phyloP scores from a whole-genome alignment of 2,888 invertebrate species.

The Flabesymbios commensalis region DNA sequence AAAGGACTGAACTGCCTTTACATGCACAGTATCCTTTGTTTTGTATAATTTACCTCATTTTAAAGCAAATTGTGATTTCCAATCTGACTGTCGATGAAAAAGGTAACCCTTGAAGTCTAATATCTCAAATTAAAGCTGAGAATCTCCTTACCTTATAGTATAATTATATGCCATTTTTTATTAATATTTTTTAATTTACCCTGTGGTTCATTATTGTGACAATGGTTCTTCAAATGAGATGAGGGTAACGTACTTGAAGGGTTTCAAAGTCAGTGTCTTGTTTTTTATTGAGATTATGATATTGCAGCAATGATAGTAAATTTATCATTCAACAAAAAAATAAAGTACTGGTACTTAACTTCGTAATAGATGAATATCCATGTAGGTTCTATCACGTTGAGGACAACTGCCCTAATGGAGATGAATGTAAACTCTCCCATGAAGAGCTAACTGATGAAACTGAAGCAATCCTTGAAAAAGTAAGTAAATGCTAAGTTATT shows the following conservation, averaged over 20 bases:
- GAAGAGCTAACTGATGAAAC: slow-evolving; percentile 82
- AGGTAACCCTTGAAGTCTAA: not conserved
- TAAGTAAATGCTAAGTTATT: not conserved
- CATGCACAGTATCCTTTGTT: slow-evolving; percentile 71
- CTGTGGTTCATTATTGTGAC: not conserved
- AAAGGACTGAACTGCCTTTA: slow-evolving; percentile 94
- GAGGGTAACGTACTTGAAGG: too few relatives aligned
- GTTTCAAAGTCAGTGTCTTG: not conserved
- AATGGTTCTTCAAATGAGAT: not conserved
- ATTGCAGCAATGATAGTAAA: not conserved
- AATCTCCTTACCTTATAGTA: not conserved
- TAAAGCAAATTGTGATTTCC: slow-evolving; percentile 74
- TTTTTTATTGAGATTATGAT: not conserved
- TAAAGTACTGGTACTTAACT: too few relatives aligned
- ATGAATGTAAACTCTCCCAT: slow-evolving; percentile 94
- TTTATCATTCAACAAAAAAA: too few relatives aligned
- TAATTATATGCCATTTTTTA: too few relatives aligned
- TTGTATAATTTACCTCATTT: not conserved
- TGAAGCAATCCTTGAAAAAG: slow-evolving; percentile 63
- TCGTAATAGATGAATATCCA: slow-evolving; percentile 76
- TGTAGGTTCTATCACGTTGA: slow-evolving; percentile 97
- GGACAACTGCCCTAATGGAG: slow-evolving; percentile 69
- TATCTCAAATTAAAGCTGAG: not conserved
- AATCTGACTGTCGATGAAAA: too few relatives aligned
- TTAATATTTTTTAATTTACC: not conserved